phyloP scores from a whole-genome alignment of 2,113 vertebrate species.

The Chlorodrepanis virens region DNA sequence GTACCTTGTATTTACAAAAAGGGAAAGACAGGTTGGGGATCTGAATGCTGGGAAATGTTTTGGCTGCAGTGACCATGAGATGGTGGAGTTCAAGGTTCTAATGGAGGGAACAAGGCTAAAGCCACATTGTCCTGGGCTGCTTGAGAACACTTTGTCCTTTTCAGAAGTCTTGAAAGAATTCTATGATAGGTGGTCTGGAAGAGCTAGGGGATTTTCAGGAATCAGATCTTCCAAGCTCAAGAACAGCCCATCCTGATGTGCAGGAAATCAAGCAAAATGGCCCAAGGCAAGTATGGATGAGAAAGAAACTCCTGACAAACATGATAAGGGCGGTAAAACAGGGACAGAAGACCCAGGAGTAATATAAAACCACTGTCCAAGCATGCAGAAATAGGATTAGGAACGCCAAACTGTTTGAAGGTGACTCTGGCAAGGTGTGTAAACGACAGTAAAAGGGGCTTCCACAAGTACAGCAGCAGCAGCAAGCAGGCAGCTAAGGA shows the following conservation, averaged over 20 bases:
- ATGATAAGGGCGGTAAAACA: background rate
- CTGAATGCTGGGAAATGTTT: background rate
- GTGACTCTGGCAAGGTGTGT: background rate
- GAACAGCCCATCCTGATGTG: background rate
- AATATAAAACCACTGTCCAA: background rate
- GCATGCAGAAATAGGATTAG: background rate
- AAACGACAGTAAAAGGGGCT: background rate
- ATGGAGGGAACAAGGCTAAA: background rate
- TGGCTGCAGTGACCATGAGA: background rate
- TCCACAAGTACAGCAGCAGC: background rate
- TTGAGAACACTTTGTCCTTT: background rate
- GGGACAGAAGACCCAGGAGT: background rate
- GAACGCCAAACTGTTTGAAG: background rate
- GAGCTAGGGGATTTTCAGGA: background rate
- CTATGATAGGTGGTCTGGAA: background rate
- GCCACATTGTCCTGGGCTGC: background rate
- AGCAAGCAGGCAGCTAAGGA: background rate
- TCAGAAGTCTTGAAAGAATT: background rate
- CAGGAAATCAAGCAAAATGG: background rate
- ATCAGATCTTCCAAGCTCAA: background rate
- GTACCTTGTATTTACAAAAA: background rate
- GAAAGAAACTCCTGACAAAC: background rate
- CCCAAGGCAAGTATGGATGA: background rate
- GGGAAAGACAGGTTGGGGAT: background rate
- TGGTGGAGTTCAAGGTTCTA: background rate